Conservation (phyloP, 2,888 invertebrate species). For the Geophilus truncorum region DNA sequence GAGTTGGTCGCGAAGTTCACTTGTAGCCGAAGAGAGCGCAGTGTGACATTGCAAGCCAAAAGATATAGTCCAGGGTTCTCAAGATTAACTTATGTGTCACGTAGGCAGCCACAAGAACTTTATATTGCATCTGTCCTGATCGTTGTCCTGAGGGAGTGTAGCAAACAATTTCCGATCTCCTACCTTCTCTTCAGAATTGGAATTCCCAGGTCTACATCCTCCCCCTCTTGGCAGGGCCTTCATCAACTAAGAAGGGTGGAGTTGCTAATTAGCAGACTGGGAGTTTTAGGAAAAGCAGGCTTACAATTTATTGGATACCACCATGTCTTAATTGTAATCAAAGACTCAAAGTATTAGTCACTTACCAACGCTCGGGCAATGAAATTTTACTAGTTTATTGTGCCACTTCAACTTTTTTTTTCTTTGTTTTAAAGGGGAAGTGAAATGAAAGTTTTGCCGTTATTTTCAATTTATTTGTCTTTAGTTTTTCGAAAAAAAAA, state of each 20-base stretch:
- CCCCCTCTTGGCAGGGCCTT: slow-evolving; percentile 4
- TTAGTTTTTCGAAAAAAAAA: too few relatives aligned
- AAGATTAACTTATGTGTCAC: slow-evolving; percentile 25
- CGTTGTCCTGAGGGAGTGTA: slow-evolving; percentile 14
- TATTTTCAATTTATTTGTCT: too few relatives aligned
- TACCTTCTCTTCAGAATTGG: slow-evolving; percentile 10
- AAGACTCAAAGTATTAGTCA: neutral
- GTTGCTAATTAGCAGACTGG: neutral
- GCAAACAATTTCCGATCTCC: slow-evolving; percentile 24
- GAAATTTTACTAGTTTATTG: too few relatives aligned
- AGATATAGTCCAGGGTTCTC: neutral
- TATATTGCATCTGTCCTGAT: slow-evolving; percentile 24
- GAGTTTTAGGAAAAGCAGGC: slow-evolving; percentile 2
- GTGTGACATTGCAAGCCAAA: neutral
- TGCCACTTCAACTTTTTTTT: too few relatives aligned
- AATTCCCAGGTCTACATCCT: slow-evolving; percentile 18
- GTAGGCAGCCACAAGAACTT: slow-evolving; percentile 27
- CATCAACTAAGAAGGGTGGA: slow-evolving; percentile 17
- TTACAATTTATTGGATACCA: slow-evolving; percentile 1
- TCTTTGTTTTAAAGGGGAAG: too few relatives aligned
- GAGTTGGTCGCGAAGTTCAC: neutral
- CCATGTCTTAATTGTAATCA: neutral
- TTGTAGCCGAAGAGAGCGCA: neutral
- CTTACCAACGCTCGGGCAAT: too few relatives aligned
- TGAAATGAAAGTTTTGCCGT: too few relatives aligned